Evolutionary conservation across 2,113 vertebrate species (phyloP).

Genomic region (Australoheros scitulus): DNA sequence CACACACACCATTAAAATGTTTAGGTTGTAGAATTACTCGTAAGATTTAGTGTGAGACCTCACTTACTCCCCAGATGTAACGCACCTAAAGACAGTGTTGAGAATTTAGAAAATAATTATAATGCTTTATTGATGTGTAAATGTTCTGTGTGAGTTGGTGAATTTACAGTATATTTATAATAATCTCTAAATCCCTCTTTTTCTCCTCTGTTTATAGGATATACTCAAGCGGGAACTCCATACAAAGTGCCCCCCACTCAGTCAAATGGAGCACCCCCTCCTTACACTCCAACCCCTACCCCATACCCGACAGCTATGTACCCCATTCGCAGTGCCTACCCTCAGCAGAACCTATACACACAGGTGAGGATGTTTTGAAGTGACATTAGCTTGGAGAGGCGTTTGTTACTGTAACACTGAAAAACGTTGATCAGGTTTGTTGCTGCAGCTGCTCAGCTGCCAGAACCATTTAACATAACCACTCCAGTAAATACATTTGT

Average conservation of each 20-base stretch:
- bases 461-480: not conserved
- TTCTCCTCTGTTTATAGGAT: slow-evolving; percentile 79
- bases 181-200: not conserved
- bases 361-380: slow-evolving; percentile 83
- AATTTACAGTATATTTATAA: not conserved
- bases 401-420: not conserved
- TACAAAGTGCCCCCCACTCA: slow-evolving; percentile 98
- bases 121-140: not conserved
- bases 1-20: not conserved
- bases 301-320: slow-evolving; percentile 98
- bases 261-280: slow-evolving; percentile 94
- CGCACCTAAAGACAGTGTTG: not conserved
- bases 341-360: slow-evolving; percentile 94
- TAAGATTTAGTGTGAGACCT: not conserved
- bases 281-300: slow-evolving; percentile 94
- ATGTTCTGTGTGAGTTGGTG: not conserved
- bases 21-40: not conserved
- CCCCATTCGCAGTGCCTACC: slow-evolving; percentile 99
- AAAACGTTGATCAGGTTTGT: not conserved
- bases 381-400: not conserved
- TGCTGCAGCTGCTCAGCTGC: not conserved
- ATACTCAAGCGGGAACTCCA: slow-evolving; percentile 93
- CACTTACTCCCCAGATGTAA: not conserved
- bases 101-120: no score
- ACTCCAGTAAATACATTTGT: not conserved